Percentiles rank a stretch among this genome's conserved stretches.
These are phyloP conservation scores for Lepidonotus clava DNA, from an alignment of 2,888 invertebrate species.

Conservation along the genomic window DNA sequence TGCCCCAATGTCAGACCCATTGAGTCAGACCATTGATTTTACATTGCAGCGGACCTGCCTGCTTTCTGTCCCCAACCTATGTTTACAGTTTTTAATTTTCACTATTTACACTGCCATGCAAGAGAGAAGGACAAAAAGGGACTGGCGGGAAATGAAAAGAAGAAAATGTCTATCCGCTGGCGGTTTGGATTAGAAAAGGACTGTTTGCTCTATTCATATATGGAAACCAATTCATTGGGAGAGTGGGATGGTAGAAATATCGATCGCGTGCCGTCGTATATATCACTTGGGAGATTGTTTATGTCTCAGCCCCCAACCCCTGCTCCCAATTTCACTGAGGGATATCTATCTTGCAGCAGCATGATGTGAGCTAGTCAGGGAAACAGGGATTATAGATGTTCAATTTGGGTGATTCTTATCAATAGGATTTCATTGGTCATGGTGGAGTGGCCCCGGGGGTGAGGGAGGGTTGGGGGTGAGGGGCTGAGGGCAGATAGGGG, in stretches of 20 bases:
- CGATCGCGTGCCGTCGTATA: constrained; percentile 35
- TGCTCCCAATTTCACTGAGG: constrained; percentile 40
- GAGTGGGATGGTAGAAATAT: not conserved
- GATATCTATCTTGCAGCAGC: constrained; percentile 40
- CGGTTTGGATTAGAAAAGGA: constrained; percentile 47
- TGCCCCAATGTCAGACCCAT: constrained; percentile 41
- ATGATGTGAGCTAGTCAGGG: constrained; percentile 32
- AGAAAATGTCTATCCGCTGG: not conserved
- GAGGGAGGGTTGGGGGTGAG: not conserved
- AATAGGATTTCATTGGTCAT: constrained; percentile 29
- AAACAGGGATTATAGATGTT: constrained; percentile 35
- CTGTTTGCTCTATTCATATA: constrained; percentile 43
- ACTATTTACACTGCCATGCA: not conserved
- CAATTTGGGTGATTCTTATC: constrained; percentile 43
- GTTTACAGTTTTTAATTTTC: constrained; percentile 13
- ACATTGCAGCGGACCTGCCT: not conserved
- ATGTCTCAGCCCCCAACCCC: constrained; percentile 24
- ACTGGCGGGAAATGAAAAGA: not conserved
- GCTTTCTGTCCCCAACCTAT: not conserved
- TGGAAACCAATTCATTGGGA: constrained; percentile 34
- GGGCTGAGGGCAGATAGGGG: not conserved
- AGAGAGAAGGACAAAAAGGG: not conserved
- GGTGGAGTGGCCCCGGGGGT: not conserved
- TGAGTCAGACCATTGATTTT: constrained; percentile 41
- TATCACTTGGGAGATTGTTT: constrained; percentile 40